Percentiles rank a stretch among this genome's conserved stretches.
Evolutionary conservation across 2,113 vertebrate species (phyloP).

Genomic region (Heliornis fulica): DNA sequence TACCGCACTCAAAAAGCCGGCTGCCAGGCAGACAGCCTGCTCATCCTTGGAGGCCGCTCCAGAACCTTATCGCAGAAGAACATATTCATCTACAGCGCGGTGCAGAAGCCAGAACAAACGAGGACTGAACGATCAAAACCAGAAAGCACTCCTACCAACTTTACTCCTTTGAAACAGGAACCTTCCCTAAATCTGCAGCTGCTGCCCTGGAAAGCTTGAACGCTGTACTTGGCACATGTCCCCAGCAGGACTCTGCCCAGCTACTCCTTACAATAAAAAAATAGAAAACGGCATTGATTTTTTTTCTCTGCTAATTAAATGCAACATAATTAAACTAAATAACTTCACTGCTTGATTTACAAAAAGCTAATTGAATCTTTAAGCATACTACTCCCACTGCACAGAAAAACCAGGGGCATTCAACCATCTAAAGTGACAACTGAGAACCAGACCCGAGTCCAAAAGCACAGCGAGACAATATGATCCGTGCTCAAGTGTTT

Average conservation of each 20-base stretch:
- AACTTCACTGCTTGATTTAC: conserved; percentile 26
- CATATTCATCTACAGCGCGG: rapidly evolving
- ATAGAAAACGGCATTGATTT: conserved; percentile 15
- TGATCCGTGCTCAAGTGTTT: neutral
- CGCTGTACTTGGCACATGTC: neutral
- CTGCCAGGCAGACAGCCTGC: neutral
- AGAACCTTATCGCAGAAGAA: neutral
- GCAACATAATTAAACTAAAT: conserved; percentile 45
- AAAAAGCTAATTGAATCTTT: conserved; percentile 30
- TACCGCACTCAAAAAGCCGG: neutral
- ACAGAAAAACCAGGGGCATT: neutral
- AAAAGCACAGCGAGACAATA: conserved; percentile 44
- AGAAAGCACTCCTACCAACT: neutral
- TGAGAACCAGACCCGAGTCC: conserved; percentile 28
- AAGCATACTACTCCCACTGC: conserved; percentile 20
- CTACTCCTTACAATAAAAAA: neutral
- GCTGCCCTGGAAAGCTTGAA: neutral
- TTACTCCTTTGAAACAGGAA: rapidly evolving
- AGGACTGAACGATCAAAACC: neutral
- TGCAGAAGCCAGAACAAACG: neutral
- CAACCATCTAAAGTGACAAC: conserved; percentile 14
- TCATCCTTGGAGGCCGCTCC: neutral
- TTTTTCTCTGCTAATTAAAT: conserved; percentile 32
- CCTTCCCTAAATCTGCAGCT: neutral
- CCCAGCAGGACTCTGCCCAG: neutral